phyloP scores from a whole-genome alignment of 2,113 vertebrate species.

The Corynorhinus townsendii region DNA sequence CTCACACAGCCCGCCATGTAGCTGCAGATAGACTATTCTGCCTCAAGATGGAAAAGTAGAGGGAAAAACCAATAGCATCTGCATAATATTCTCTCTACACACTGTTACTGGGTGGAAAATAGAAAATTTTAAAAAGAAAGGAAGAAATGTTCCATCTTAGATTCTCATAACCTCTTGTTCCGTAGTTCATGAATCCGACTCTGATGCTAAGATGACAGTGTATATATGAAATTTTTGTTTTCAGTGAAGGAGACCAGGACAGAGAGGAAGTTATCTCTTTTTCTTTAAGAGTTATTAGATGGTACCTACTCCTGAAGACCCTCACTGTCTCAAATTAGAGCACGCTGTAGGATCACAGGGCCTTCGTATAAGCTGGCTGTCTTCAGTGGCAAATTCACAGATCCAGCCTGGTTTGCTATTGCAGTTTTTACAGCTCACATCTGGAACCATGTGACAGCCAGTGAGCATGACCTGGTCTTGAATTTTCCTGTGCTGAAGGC shows the following conservation, averaged over 20 bases:
- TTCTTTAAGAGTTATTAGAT: conserved; percentile 92
- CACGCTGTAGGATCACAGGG: conserved; percentile 95
- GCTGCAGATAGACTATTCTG: conserved; percentile 69
- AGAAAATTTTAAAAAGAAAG: conserved; percentile 60
- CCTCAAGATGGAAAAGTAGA: conserved; percentile 75
- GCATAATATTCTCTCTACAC: conserved; percentile 80
- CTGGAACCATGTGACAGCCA: conserved; percentile 96
- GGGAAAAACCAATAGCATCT: conserved; percentile 74
- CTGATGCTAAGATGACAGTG: conserved; percentile 87
- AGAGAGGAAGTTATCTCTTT: conserved; percentile 49
- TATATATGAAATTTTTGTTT: conserved; percentile 83
- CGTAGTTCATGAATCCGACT: conserved; percentile 81
- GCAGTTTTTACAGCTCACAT: conserved; percentile 99
- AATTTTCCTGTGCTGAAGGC: conserved; percentile 97
- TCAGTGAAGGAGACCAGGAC: conserved; percentile 76
- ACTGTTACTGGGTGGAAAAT: conserved; percentile 79
- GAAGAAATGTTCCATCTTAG: conserved; percentile 78
- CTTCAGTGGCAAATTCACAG: conserved; percentile 97
- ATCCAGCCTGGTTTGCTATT: conserved; percentile 99
- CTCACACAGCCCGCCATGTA: conserved; percentile 62
- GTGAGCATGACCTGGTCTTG: conserved; percentile 98
- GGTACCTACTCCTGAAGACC: conserved; percentile 94
- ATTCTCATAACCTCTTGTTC: conserved; percentile 80
- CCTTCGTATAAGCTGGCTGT: conserved; percentile 98
- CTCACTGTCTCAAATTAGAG: conserved; percentile 94